Evolutionary conservation across 2,797 vertebrate genomes (phyloP).

Genomic region (Dicrostonyx torquatus): DNA sequence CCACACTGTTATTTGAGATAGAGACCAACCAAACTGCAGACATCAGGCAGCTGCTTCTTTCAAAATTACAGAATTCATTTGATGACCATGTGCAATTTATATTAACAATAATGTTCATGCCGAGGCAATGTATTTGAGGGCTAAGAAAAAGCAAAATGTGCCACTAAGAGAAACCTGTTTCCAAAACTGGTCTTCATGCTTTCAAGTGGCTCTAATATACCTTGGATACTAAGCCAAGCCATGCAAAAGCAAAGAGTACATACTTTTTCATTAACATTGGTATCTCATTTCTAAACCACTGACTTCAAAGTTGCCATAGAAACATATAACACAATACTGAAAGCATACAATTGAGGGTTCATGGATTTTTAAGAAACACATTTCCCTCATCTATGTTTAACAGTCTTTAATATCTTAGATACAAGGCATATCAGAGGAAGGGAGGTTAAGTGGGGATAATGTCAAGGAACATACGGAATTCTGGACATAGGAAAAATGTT

Average conservation of each 20-base stretch:
- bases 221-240: slow-evolving; percentile 76
- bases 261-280: slow-evolving; percentile 78
- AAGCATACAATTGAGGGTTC: slow-evolving; percentile 79
- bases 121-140: slow-evolving; percentile 71
- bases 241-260: slow-evolving; percentile 69
- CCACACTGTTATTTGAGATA: slow-evolving; percentile 33
- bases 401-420: slow-evolving; percentile 70
- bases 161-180: slow-evolving; percentile 79
- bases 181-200: slow-evolving; percentile 75
- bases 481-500: slow-evolving; percentile 73
- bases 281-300: slow-evolving; percentile 80
- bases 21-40: slow-evolving; percentile 61
- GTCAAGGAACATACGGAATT: slow-evolving; percentile 74
- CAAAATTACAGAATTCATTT: slow-evolving; percentile 54
- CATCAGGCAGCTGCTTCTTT: slow-evolving; percentile 64
- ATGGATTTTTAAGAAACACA: slow-evolving; percentile 66
- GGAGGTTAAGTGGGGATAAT: slow-evolving; percentile 64
- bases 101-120: slow-evolving; percentile 73
- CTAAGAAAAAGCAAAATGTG: slow-evolving; percentile 78
- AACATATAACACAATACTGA: slow-evolving; percentile 82
- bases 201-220: slow-evolving; percentile 65
- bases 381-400: slow-evolving; percentile 73
- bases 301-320: slow-evolving; percentile 86
- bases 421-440: slow-evolving; percentile 78
- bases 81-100: slow-evolving; percentile 71